Evolutionary conservation across 2,113 vertebrate species (phyloP).

Genomic region (Catharus fuscescens): DNA sequence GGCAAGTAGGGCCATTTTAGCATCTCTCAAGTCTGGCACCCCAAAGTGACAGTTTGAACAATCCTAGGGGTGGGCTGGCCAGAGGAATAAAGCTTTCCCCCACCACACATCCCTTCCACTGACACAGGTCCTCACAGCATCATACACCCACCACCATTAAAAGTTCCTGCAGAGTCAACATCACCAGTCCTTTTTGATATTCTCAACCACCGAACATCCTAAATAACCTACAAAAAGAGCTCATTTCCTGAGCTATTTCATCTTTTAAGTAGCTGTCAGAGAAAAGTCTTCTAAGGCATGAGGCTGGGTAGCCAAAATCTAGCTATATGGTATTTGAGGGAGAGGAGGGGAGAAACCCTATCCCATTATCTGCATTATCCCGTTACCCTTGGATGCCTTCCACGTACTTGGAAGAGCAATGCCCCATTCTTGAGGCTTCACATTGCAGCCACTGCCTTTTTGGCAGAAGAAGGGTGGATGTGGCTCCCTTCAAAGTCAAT

Average conservation of each 20-base stretch:
- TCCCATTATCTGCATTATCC: conserved; percentile 64
- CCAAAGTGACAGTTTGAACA: not conserved
- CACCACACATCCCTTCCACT: not conserved
- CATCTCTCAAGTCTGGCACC: not conserved
- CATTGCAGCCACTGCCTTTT: conserved; percentile 62
- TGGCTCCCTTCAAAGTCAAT: conserved; percentile 68
- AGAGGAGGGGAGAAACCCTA: conserved; percentile 60
- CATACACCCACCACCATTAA: not conserved
- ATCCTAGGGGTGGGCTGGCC: not conserved
- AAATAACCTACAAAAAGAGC: conserved; percentile 27
- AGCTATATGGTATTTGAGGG: conserved; percentile 38
- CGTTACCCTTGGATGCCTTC: conserved; percentile 61
- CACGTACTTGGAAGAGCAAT: conserved; percentile 62
- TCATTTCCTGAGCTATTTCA: conserved; percentile 30
- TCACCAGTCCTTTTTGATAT: conserved; percentile 5
- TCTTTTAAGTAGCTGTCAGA: conserved; percentile 15
- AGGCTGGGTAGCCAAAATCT: not conserved
- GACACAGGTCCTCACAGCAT: rapidly evolving
- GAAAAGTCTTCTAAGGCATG: not conserved
- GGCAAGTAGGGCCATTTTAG: not conserved
- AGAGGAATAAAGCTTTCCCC: not conserved
- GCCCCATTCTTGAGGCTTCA: conserved; percentile 59
- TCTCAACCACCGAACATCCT: conserved; percentile 10
- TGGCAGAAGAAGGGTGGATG: conserved; percentile 64
- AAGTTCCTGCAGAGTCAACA: not conserved